Conservation (phyloP, 2,888 invertebrate genomes). For the Nemotelus pantherinus region DNA sequence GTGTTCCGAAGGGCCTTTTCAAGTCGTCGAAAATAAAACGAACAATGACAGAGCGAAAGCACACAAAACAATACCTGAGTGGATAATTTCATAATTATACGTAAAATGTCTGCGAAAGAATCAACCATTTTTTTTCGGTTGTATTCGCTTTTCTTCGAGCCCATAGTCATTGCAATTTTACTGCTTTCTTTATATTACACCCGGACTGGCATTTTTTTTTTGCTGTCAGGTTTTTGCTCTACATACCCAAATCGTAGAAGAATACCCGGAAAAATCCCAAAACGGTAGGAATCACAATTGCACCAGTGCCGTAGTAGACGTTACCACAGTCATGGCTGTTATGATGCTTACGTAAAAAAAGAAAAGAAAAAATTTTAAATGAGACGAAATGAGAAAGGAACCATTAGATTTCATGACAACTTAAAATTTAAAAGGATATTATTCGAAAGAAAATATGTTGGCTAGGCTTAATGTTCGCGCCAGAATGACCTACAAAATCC, state of each 20-base stretch:
- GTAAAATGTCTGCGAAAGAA: neutral
- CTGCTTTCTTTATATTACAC: neutral
- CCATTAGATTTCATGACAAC: constrained; percentile 38
- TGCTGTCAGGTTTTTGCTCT: neutral
- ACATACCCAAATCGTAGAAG: too few species aligned
- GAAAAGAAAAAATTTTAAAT: neutral
- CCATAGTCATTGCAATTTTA: constrained; percentile 12
- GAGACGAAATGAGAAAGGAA: constrained; percentile 10
- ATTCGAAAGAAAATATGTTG: constrained; percentile 39
- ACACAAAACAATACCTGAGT: constrained; percentile 35
- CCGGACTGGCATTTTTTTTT: neutral
- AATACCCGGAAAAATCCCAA: too few species aligned
- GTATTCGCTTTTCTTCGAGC: neutral
- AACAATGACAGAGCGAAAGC: constrained; percentile 9
- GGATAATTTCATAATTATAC: constrained; percentile 36
- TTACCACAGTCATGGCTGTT: neutral
- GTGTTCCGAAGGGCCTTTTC: constrained; percentile 25
- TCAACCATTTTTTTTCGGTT: neutral
- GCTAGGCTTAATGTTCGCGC: constrained; percentile 45
- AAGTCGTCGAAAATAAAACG: constrained; percentile 34
- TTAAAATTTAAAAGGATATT: constrained; percentile 43
- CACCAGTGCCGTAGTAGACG: neutral
- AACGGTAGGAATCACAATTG: too few species aligned
- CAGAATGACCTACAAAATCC: constrained; percentile 41
- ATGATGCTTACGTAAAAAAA: constrained; percentile 32